Conservation (phyloP, 2,797 vertebrate species). For the Dipus sagitta region DNA sequence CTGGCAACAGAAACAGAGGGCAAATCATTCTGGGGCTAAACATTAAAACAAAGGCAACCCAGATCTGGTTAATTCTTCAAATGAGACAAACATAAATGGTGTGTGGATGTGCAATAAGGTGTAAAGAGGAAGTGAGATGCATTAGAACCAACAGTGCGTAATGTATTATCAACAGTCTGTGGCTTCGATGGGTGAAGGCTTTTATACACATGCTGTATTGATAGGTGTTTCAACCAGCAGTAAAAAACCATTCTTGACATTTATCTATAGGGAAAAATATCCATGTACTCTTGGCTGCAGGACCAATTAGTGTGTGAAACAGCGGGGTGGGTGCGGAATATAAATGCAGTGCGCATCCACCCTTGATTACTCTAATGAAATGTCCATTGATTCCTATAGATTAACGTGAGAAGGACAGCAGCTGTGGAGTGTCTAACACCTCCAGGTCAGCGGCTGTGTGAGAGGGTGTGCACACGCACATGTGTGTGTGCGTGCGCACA, state of each 20-base stretch:
- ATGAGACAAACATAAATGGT: constrained; percentile 64
- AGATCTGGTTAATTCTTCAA: constrained; percentile 61
- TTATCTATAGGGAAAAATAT: constrained; percentile 89
- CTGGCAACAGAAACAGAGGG: background rate
- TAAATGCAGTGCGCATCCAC: constrained; percentile 90
- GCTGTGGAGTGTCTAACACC: constrained; percentile 89
- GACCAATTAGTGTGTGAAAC: constrained; percentile 89
- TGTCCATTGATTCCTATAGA: constrained; percentile 93
- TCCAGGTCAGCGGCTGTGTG: constrained; percentile 86
- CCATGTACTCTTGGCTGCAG: constrained; percentile 87
- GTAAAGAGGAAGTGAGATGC: constrained; percentile 75
- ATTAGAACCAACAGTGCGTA: constrained; percentile 73
- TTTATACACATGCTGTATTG: constrained; percentile 86
- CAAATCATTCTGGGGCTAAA: background rate
- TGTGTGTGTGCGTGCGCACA: background rate
- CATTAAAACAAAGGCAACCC: constrained; percentile 67
- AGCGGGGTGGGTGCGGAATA: constrained; percentile 85
- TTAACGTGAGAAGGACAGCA: constrained; percentile 92
- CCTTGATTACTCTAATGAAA: constrained; percentile 94
- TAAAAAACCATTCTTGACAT: constrained; percentile 87
- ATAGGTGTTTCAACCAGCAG: constrained; percentile 88
- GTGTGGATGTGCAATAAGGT: constrained; percentile 49
- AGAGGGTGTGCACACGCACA: background rate
- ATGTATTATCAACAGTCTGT: constrained; percentile 81
- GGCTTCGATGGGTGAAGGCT: constrained; percentile 84